These are phyloP conservation scores for Leptogaster cylindrica DNA, from an alignment of 2,888 invertebrate species.

Conservation along the genomic window DNA sequence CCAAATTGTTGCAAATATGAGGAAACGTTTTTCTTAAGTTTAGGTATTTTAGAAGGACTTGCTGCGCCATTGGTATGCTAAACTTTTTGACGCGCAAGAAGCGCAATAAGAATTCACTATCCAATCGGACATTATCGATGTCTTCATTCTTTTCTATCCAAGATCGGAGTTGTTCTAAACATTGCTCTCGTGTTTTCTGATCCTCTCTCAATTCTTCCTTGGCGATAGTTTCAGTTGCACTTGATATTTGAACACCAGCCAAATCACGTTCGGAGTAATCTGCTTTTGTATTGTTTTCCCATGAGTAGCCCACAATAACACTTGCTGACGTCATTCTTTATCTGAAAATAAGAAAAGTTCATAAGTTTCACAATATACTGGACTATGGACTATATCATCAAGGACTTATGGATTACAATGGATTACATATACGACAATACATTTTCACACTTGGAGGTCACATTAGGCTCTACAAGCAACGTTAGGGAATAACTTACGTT, in stretches of 20 bases:
- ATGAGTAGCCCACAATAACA: slow-evolving; percentile 54
- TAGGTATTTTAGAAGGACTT: slow-evolving; percentile 77
- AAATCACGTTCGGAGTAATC: slow-evolving; percentile 23
- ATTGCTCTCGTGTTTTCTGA: slow-evolving; percentile 68
- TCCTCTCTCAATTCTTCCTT: slow-evolving; percentile 75
- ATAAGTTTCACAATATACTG: too few relatives aligned
- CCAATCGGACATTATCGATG: slow-evolving; percentile 72
- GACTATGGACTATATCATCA: too few relatives aligned
- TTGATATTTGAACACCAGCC: slow-evolving; percentile 49
- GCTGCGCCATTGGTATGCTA: slow-evolving; percentile 80
- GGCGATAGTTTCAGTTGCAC: slow-evolving; percentile 64
- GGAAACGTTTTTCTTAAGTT: slow-evolving; percentile 74
- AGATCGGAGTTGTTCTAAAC: slow-evolving; percentile 69
- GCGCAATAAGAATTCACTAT: slow-evolving; percentile 74
- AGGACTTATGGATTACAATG: too few relatives aligned
- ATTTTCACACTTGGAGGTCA: too few relatives aligned
- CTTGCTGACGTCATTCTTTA: slow-evolving; percentile 54
- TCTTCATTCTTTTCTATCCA: slow-evolving; percentile 76
- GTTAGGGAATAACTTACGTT: too few relatives aligned
- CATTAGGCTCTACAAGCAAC: too few relatives aligned
- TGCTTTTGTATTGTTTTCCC: background rate
- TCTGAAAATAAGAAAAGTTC: too few relatives aligned
- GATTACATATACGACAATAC: too few relatives aligned
- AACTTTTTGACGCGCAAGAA: slow-evolving; percentile 80
- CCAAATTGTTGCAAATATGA: slow-evolving; percentile 69